A percentile compares a stretch with the other conserved stretches of the same genome.
phyloP scores from a whole-genome alignment of 2,797 vertebrate genomes.

The Pangasius krempfi region DNA sequence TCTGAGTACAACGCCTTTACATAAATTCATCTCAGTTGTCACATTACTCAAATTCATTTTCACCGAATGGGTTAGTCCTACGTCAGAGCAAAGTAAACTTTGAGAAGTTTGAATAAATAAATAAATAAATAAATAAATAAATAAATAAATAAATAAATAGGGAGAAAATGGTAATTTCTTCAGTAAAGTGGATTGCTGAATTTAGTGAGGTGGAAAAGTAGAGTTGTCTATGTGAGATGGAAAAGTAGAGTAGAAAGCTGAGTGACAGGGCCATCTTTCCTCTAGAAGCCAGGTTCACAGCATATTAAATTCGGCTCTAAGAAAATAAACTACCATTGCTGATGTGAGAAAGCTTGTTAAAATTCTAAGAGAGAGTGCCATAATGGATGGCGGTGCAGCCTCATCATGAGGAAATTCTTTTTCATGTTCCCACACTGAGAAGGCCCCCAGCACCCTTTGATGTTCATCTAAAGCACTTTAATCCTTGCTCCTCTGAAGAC shows the following conservation, averaged over 20 bases:
- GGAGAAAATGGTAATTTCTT: not conserved
- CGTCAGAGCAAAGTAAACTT: slow-evolving; percentile 2
- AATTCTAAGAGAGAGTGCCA: slow-evolving; percentile 51
- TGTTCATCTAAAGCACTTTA: slow-evolving; percentile 60
- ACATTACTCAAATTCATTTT: not conserved
- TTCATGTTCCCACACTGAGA: slow-evolving; percentile 59
- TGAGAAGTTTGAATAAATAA: not conserved
- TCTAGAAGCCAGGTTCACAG: slow-evolving; percentile 29
- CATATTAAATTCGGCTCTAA: slow-evolving; percentile 48
- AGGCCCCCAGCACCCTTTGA: slow-evolving; percentile 57
- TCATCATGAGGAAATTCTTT: slow-evolving; percentile 58
- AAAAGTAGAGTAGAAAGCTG: slow-evolving; percentile 38
- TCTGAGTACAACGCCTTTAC: not conserved
- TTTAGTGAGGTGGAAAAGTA: not conserved
- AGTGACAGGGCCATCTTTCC: slow-evolving; percentile 29
- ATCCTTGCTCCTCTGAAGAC: slow-evolving; percentile 54
- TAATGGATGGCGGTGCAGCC: slow-evolving; percentile 51
- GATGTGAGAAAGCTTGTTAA: slow-evolving; percentile 52
- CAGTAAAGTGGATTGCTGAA: slow-evolving; percentile 11
- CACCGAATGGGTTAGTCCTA: not conserved
- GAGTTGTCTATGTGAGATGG: too few species aligned
- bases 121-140: not conserved
- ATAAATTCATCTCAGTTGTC: slow-evolving; percentile 27
- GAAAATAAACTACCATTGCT: slow-evolving; percentile 47
- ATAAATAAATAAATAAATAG: not conserved